Conservation (phyloP, 2,888 invertebrate species). For the Pyrrhia umbra region DNA sequence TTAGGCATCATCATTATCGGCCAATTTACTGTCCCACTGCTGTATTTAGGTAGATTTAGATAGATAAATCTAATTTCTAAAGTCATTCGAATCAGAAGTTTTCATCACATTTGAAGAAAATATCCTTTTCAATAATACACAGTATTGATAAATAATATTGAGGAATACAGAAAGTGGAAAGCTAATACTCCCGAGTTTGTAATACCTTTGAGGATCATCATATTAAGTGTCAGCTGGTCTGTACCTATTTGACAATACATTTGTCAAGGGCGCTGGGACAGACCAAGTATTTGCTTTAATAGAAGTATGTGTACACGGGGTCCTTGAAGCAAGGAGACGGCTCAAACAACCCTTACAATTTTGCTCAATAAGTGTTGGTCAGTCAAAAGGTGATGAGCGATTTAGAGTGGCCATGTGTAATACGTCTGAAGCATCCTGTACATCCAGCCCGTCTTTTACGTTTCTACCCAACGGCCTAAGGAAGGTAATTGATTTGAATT, state of each 20-base stretch:
- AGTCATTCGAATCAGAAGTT: too few species aligned
- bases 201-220: constrained; percentile 24
- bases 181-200: neutral
- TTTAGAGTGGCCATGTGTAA: neutral
- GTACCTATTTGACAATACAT: neutral
- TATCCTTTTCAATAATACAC: neutral
- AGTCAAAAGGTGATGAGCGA: neutral
- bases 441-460: too few species aligned
- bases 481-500: too few species aligned
- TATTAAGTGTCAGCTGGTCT: constrained; percentile 16
- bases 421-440: too few species aligned
- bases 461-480: too few species aligned
- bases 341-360: too few species aligned
- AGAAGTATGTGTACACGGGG: too few species aligned
- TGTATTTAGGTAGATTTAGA: too few species aligned
- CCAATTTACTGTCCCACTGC: too few species aligned
- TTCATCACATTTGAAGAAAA: too few species aligned
- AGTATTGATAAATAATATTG: neutral
- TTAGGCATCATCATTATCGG: too few species aligned
- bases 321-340: constrained; percentile 3
- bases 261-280: constrained; percentile 28
- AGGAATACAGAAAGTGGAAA: constrained; percentile 18
- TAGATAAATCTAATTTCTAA: too few species aligned
- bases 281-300: constrained; percentile 37
- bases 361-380: neutral